Percentiles rank a stretch among this genome's conserved stretches.
phyloP scores from a whole-genome alignment of 37 sponge, comb jelly and placozoan genomes.

The Halisarca cf. caerulea region DNA sequence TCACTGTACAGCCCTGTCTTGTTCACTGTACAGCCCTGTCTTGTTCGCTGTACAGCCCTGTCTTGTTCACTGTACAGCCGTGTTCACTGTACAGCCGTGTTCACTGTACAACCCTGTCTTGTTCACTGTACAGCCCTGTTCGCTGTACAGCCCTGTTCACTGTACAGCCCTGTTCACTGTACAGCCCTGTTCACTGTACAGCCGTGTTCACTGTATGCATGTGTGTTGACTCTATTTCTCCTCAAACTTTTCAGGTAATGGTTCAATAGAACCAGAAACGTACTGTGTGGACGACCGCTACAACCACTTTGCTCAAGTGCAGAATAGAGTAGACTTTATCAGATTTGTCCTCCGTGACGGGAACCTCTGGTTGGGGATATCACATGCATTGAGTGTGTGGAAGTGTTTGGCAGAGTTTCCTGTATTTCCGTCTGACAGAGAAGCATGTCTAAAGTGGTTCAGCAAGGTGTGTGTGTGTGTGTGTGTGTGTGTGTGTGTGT shows the following conservation, averaged over 20 bases:
- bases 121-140: no score
- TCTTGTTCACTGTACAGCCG: no score
- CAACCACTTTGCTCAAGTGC: constrained; percentile 64
- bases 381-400: constrained; percentile 84
- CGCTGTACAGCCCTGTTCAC: no score
- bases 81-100: no score
- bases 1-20: no score
- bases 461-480: constrained; percentile 59
- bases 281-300: constrained; percentile 65
- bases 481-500: neutral
- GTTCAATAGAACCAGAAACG: constrained; percentile 49
- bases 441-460: constrained; percentile 91
- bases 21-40: no score
- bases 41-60: no score
- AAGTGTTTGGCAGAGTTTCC: constrained; percentile 69
- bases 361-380: constrained; percentile 78
- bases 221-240: neutral
- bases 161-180: no score
- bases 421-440: constrained; percentile 74
- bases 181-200: no score
- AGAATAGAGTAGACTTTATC: constrained; percentile 70
- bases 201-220: no score
- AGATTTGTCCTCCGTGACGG: constrained; percentile 89
- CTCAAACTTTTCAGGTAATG: neutral
- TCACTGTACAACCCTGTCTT: no score